Percentiles rank a stretch among this genome's conserved stretches.
Conservation (phyloP, 2,888 invertebrate species). For the Lottia gigantea region DNA sequence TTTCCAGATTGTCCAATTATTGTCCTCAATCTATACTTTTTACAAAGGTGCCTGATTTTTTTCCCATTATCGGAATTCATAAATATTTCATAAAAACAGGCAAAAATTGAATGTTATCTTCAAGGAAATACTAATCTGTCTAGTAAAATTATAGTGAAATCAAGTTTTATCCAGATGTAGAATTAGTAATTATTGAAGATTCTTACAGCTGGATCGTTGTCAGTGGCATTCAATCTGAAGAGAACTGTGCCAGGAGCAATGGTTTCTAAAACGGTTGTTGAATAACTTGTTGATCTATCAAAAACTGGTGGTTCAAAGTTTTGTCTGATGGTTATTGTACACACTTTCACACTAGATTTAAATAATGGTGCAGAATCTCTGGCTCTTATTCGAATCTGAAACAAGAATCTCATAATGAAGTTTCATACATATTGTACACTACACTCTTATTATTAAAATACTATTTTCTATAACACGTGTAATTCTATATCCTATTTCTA, state of each 20-base stretch:
- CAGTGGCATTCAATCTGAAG: slow-evolving; percentile 50
- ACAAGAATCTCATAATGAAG: slow-evolving; percentile 23
- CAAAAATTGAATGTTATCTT: too few species aligned
- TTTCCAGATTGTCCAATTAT: neutral
- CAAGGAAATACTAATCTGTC: too few species aligned
- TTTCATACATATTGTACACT: too few species aligned
- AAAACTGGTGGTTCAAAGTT: slow-evolving; percentile 54
- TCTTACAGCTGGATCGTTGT: slow-evolving; percentile 46
- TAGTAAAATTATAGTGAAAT: too few species aligned
- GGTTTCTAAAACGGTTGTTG: slow-evolving; percentile 43
- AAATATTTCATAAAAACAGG: too few species aligned
- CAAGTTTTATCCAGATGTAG: too few species aligned
- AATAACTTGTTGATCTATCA: slow-evolving; percentile 28
- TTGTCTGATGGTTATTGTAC: slow-evolving; percentile 44
- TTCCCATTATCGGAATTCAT: too few species aligned
- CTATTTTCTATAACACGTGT: neutral
- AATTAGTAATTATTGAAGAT: too few species aligned
- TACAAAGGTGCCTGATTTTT: neutral
- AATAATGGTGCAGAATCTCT: slow-evolving; percentile 55
- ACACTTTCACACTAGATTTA: slow-evolving; percentile 40
- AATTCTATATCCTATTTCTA: neutral
- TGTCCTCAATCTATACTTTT: neutral
- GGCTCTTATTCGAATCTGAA: slow-evolving; percentile 59
- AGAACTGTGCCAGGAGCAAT: slow-evolving; percentile 46
- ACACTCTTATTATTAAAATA: too few species aligned